Evolutionary conservation across 1,140 invertebrate genomes (phyloP), one percentile per base, ranked within the genome.

Genomic region (Goniozus legneri): DNA sequence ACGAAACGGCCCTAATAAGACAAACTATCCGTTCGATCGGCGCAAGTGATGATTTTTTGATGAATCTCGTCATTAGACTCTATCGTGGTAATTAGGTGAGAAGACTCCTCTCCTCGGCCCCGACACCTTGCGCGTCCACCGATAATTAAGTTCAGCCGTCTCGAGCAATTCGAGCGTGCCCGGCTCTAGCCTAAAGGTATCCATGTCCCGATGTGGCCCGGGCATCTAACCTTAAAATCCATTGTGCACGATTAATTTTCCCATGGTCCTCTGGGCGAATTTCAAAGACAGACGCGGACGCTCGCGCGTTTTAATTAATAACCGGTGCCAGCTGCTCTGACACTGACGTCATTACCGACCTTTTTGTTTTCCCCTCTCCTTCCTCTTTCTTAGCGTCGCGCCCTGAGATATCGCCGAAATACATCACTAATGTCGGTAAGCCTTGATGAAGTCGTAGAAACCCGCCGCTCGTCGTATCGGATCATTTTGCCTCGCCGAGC

Each of bases 261-360:
- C 51, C 52, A 53, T 30, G 41, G 40, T 56, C 58, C 68, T 48
- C 52, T 55, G 55, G 64, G 67, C 64, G 47, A 66, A 64, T 64
- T 70, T 66, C 49, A 58, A 50, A 21, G 15, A 30, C 48, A 47
- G 46, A 52, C 50, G 53, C 56, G 50, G 67, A 57, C 50, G 60
- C 59, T 56, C 64, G 55, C 56, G 50, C 58, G n/a, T 68, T 60
- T 69, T 71, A 74, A 72, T 74, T 72, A 72, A 74, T 72, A 72
- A 72, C 65, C 54, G 36, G 61, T 60, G n/a, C 59, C 65, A 67
- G 69, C 66, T 71, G 69, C 57, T 54, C 47, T 47, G 20, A 49
- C 52, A 50, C 56, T 68, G 64, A 65, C 64, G 65, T 72, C 71
- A 72, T 74, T 73, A 74, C 57, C 44, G 41, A 22, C 52, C 54